Conservation (phyloP, 2,888 invertebrate genomes). For the Drosophila mayaguana region DNA sequence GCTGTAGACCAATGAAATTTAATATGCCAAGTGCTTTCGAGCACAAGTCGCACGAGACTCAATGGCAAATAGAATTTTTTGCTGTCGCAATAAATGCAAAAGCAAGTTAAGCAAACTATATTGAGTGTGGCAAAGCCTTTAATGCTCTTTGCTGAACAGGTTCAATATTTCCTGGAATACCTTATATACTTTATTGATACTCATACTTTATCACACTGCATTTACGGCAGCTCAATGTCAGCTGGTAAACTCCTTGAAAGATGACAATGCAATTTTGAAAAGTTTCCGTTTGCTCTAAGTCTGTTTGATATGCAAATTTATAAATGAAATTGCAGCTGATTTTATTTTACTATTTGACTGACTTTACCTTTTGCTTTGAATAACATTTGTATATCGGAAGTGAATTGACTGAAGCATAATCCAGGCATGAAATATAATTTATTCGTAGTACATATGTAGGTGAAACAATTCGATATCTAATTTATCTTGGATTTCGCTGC, state of each 20-base stretch:
- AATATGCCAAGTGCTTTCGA: conserved; percentile 46
- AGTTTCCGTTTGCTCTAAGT: neutral
- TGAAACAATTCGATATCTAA: no score
- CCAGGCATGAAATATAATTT: no score
- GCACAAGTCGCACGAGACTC: conserved; percentile 37
- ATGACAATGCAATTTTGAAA: neutral
- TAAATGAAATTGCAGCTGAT: neutral
- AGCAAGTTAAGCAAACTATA: conserved; percentile 7
- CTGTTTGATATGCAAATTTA: neutral
- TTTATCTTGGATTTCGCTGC: no score
- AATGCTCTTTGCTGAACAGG: conserved; percentile 26
- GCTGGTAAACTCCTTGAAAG: neutral
- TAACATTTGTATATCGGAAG: no score
- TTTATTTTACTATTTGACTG: no score
- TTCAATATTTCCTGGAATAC: neutral
- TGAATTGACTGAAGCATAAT: no score
- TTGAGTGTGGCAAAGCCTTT: neutral
- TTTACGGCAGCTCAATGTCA: neutral
- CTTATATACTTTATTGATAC: neutral
- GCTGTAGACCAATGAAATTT: conserved; percentile 23
- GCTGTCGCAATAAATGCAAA: conserved; percentile 30
- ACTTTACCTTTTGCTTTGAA: no score
- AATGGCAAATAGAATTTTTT: conserved; percentile 45
- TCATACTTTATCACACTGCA: neutral
- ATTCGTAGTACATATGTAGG: no score